Conservation (phyloP, 2,888 invertebrate species). For the Syrphus vitripennis region DNA sequence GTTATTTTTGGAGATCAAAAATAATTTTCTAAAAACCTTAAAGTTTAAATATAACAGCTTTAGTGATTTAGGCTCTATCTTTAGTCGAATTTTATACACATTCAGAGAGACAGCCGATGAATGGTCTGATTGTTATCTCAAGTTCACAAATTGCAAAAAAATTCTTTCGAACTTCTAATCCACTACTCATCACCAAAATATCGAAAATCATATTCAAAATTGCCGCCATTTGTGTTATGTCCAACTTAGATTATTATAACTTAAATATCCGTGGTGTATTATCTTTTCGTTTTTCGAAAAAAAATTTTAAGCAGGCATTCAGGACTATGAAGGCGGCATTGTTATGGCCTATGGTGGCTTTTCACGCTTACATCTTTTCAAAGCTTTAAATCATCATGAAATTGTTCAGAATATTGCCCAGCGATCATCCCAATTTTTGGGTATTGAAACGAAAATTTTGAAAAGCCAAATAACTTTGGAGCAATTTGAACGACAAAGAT, state of each 20-base stretch:
- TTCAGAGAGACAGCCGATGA: too few species aligned
- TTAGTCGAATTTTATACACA: too few species aligned
- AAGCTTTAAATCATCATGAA: conserved; percentile 91
- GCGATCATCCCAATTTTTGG: conserved; percentile 90
- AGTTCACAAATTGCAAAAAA: too few species aligned
- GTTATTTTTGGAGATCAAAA: too few species aligned
- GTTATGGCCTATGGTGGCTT: conserved; percentile 95
- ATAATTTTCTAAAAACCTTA: too few species aligned
- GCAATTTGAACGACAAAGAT: conserved; percentile 92
- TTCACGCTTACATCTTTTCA: conserved; percentile 94
- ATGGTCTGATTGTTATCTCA: too few species aligned
- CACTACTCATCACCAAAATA: not conserved
- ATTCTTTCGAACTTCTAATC: too few species aligned
- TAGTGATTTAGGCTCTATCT: too few species aligned
- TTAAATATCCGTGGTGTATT: conserved; percentile 57
- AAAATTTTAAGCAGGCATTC: conserved; percentile 84
- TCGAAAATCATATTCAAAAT: conserved; percentile 7
- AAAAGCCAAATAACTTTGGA: conserved; percentile 92
- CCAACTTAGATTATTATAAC: conserved; percentile 48
- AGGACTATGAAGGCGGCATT: conserved; percentile 96
- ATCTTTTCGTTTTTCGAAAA: conserved; percentile 74
- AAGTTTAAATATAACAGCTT: too few species aligned
- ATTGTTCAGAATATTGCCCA: conserved; percentile 94
- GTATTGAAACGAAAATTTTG: conserved; percentile 91
- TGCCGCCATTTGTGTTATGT: conserved; percentile 50